Conservation (phyloP, 2,888 invertebrate species). For the Furcula furcula region DNA sequence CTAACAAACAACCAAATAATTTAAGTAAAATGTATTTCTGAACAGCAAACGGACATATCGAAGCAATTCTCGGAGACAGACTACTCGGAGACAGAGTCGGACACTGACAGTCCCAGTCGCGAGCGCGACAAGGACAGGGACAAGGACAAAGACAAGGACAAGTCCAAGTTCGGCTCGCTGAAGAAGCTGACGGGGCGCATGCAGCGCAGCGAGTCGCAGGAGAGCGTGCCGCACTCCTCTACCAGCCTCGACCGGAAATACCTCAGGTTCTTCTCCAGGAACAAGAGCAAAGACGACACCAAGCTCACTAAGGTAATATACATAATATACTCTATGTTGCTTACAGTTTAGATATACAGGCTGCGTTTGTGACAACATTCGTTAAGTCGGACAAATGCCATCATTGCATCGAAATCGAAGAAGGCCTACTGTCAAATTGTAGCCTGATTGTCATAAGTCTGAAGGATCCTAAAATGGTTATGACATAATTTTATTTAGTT, state of each 20-base stretch:
- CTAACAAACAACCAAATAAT: too few relatives aligned
- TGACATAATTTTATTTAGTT: too few relatives aligned
- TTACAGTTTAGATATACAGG: too few relatives aligned
- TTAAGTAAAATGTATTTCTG: neutral
- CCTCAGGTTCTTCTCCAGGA: slow-evolving; percentile 73
- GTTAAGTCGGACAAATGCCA: too few relatives aligned
- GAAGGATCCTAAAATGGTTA: too few relatives aligned
- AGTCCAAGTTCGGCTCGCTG: slow-evolving; percentile 45
- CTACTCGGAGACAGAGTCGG: slow-evolving; percentile 79
- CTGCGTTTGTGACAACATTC: too few relatives aligned
- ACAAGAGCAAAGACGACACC: slow-evolving; percentile 69
- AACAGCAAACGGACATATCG: slow-evolving; percentile 50
- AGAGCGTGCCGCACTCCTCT: slow-evolving; percentile 64
- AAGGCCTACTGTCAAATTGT: too few relatives aligned
- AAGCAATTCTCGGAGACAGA: slow-evolving; percentile 83
- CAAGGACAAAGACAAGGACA: slow-evolving; percentile 57
- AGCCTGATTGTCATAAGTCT: too few relatives aligned
- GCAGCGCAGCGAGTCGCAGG: slow-evolving; percentile 64
- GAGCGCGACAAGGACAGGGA: slow-evolving; percentile 35
- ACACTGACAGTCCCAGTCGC: slow-evolving; percentile 47
- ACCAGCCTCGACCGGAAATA: slow-evolving; percentile 89
- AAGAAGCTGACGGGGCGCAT: slow-evolving; percentile 55
- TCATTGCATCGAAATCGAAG: too few relatives aligned
- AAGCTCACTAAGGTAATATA: slow-evolving; percentile 59
- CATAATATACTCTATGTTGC: too few relatives aligned